phyloP scores from a whole-genome alignment of 2,797 vertebrate species.

The Anniella stebbinsi region DNA sequence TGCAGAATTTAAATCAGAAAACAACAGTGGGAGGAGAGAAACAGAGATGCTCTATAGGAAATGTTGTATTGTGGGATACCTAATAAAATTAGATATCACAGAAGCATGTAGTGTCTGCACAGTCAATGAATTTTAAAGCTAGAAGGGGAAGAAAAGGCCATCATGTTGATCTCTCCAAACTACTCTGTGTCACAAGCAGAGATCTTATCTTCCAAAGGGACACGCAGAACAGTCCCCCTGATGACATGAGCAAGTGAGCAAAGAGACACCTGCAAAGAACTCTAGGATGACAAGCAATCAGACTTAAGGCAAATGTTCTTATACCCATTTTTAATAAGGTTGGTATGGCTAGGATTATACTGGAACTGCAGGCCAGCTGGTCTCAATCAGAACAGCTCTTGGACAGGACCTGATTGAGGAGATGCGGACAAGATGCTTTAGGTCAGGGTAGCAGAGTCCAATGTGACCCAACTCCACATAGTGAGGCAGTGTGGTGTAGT shows the following conservation, averaged over 20 bases:
- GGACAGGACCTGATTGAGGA: too few species aligned
- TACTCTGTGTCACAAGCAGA: background rate
- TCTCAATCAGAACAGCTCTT: background rate
- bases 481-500: background rate
- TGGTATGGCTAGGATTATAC: background rate
- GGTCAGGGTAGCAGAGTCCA: background rate
- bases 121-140: background rate
- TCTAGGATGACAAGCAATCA: background rate
- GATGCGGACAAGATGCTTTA: background rate
- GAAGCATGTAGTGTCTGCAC: background rate
- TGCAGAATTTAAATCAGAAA: constrained; percentile 33
- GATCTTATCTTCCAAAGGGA: background rate
- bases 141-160: background rate
- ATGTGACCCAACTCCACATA: background rate
- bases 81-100: background rate
- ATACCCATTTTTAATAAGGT: background rate
- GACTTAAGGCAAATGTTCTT: background rate
- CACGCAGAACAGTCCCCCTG: too few species aligned
- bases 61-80: background rate
- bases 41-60: background rate
- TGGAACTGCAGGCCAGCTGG: background rate
- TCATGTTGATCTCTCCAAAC: background rate
- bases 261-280: background rate
- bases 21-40: background rate
- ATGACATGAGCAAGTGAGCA: background rate